A percentile compares a stretch with the other conserved stretches of the same genome.
Conservation (phyloP, 2,113 vertebrate genomes). For the Mastomys natalensis region DNA sequence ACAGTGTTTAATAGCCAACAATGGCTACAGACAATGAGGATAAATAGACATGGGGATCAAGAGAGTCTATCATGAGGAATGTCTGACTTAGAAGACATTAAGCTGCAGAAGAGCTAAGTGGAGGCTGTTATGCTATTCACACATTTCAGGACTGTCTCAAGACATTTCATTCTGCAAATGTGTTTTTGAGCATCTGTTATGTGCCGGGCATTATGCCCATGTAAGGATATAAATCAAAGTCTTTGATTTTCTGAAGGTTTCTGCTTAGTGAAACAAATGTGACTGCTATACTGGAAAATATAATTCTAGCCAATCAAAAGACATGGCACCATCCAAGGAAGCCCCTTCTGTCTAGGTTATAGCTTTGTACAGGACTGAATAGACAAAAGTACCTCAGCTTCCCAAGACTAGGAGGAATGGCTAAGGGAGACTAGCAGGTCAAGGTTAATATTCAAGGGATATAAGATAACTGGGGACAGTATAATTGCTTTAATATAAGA, state of each 20-base stretch:
- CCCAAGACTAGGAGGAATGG: background rate
- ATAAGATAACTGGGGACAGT: background rate
- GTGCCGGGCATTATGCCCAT: constrained; percentile 61
- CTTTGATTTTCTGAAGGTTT: constrained; percentile 64
- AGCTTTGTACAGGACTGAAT: background rate
- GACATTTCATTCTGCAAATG: constrained; percentile 64
- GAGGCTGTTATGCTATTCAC: background rate
- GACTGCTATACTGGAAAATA: constrained; percentile 10
- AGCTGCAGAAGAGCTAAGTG: background rate
- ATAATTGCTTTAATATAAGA: constrained; percentile 55
- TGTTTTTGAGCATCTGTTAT: constrained; percentile 62
- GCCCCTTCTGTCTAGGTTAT: background rate
- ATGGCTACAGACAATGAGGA: background rate
- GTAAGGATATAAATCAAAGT: constrained; percentile 56
- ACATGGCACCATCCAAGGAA: background rate
- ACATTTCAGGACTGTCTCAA: constrained; percentile 46
- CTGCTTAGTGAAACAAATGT: constrained; percentile 30
- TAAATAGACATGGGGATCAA: background rate
- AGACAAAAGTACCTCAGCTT: background rate
- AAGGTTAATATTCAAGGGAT: constrained; percentile 35
- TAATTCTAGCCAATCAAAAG: background rate
- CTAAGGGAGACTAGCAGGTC: background rate
- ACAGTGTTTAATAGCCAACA: background rate
- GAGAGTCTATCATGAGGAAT: constrained; percentile 19
- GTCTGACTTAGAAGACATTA: constrained; percentile 11